Evolutionary conservation across 2,113 vertebrate species (phyloP).

Genomic region (Sinocyclocheilus anshuiensis): DNA sequence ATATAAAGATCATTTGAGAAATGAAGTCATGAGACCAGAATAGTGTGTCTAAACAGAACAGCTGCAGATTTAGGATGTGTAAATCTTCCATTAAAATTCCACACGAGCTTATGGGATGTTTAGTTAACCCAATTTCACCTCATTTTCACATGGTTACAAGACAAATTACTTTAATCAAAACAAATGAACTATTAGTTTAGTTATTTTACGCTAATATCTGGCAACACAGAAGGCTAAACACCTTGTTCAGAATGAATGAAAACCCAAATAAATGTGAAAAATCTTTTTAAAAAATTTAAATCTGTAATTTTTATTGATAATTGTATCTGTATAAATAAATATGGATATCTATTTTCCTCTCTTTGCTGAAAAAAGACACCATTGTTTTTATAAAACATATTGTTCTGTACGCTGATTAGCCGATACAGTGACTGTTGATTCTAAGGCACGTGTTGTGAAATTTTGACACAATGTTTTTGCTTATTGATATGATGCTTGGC

Average conservation of each 20-base stretch:
- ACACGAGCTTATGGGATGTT: neutral
- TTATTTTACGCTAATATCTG: neutral
- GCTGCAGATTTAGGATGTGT: neutral
- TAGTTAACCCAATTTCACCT: neutral
- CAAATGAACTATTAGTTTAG: neutral
- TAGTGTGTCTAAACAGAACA: constrained; percentile 12
- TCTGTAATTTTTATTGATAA: too few species aligned
- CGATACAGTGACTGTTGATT: too few species aligned
- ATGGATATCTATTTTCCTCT: too few species aligned
- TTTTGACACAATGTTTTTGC: too few species aligned
- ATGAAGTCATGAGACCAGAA: constrained; percentile 9
- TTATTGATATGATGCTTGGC: too few species aligned
- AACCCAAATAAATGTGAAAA: too few species aligned
- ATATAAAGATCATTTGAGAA: neutral
- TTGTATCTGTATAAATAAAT: too few species aligned
- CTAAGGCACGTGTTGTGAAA: too few species aligned
- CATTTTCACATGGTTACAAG: neutral
- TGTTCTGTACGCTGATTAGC: too few species aligned
- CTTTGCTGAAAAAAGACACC: too few species aligned
- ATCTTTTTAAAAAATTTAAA: too few species aligned
- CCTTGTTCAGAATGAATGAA: neutral
- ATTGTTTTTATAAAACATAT: too few species aligned
- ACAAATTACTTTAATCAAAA: neutral
- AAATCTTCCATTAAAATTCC: neutral
- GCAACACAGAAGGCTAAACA: neutral